These are phyloP conservation scores for Kryptolebias marmoratus DNA, from an alignment of 2,113 vertebrate species.

Conservation along the genomic window DNA sequence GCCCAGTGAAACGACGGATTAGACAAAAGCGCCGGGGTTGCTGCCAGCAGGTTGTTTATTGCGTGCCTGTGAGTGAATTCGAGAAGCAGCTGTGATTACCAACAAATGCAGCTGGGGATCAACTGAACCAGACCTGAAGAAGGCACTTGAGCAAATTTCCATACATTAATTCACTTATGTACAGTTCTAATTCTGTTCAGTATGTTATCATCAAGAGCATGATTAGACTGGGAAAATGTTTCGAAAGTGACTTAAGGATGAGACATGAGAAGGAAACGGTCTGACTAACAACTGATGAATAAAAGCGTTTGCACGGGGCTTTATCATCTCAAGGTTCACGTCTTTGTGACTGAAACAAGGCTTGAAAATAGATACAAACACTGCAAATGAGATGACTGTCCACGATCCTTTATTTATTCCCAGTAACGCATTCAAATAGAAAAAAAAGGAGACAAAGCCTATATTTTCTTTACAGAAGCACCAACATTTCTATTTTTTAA, in stretches of 20 bases:
- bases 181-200: conserved; percentile 67
- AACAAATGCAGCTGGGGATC: conserved; percentile 77
- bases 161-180: conserved; percentile 77
- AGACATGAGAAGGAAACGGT: conserved; percentile 26
- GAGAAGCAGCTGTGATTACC: conserved; percentile 78
- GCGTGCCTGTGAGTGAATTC: conserved; percentile 79
- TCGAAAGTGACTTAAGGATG: conserved; percentile 52
- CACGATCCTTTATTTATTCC: not conserved
- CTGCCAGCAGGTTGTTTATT: conserved; percentile 76
- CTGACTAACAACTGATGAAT: conserved; percentile 22
- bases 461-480: no score
- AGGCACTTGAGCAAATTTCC: conserved; percentile 70
- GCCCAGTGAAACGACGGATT: conserved; percentile 76
- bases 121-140: conserved; percentile 64
- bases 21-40: conserved; percentile 70
- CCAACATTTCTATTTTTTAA: no score
- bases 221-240: conserved; percentile 58
- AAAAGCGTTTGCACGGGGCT: conserved; percentile 19
- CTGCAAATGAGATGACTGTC: not conserved
- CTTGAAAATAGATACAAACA: not conserved
- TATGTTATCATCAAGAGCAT: conserved; percentile 51
- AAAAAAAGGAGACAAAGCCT: not conserved
- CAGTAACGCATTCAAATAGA: conserved; percentile 3
- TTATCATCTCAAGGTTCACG: conserved; percentile 15
- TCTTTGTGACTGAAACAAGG: not conserved